A percentile compares a stretch with the other conserved stretches of the same genome.
Evolutionary conservation across 1,140 invertebrate genomes (phyloP).

Genomic region (Myzus persicae): DNA sequence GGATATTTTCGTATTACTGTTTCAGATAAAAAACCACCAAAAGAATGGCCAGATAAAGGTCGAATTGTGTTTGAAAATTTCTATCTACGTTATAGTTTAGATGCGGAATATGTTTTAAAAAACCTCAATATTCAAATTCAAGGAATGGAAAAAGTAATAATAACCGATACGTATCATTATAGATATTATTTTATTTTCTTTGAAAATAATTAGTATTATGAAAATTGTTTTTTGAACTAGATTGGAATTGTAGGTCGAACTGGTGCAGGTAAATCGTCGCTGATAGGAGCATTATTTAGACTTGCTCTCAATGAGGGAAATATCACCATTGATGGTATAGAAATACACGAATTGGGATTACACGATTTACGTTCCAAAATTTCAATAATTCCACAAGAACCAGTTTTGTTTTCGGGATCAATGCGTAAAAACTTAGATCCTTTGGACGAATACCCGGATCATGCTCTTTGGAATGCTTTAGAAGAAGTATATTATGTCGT

Average conservation of each 20-base stretch:
- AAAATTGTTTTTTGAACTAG: slow-evolving; percentile 20
- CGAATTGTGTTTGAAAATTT: slow-evolving; percentile 73
- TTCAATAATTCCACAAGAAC: slow-evolving; percentile 75
- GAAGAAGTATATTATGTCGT: slow-evolving; percentile 65
- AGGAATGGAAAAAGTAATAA: slow-evolving; percentile 75
- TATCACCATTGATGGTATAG: slow-evolving; percentile 76
- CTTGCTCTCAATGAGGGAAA: slow-evolving; percentile 72
- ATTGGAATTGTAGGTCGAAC: slow-evolving; percentile 65
- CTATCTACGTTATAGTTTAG: slow-evolving; percentile 63
- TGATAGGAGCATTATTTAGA: slow-evolving; percentile 77
- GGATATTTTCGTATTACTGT: not conserved
- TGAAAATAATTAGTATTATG: not conserved
- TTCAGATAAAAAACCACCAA: slow-evolving; percentile 58
- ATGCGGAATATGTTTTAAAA: slow-evolving; percentile 73
- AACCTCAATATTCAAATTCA: slow-evolving; percentile 75
- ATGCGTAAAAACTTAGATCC: slow-evolving; percentile 75
- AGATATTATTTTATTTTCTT: not conserved
- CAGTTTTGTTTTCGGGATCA: slow-evolving; percentile 72
- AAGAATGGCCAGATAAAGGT: slow-evolving; percentile 75
- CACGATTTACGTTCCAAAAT: slow-evolving; percentile 74
- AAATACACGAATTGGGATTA: slow-evolving; percentile 66
- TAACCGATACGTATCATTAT: slow-evolving; percentile 67
- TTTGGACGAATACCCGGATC: slow-evolving; percentile 70
- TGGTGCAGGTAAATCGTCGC: slow-evolving; percentile 83
- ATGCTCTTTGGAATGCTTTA: slow-evolving; percentile 71